Percentiles rank a stretch among this genome's conserved stretches.
Evolutionary conservation across 1,140 invertebrate species (phyloP).

Genomic region (Trialeurodes vaporariorum): DNA sequence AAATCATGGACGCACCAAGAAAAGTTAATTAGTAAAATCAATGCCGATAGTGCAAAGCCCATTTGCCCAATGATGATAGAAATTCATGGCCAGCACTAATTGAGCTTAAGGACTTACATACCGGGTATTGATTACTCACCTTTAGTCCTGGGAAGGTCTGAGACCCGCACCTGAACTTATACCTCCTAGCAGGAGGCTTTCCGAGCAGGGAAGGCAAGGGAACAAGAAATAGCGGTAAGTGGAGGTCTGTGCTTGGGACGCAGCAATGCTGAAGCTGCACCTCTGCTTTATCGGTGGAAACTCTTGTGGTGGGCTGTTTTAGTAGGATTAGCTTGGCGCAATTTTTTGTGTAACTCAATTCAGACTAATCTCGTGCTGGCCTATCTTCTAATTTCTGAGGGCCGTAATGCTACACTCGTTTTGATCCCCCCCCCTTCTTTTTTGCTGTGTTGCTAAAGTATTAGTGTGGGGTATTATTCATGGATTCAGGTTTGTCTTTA

Average conservation of each 20-base stretch:
- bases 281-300: conserved; percentile 36
- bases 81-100: conserved; percentile 34
- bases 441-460: too few relatives aligned
- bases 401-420: too few relatives aligned
- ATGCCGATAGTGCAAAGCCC: too few relatives aligned
- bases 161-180: conserved; percentile 34
- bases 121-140: conserved; percentile 40
- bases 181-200: conserved; percentile 41
- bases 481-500: too few relatives aligned
- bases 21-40: too few relatives aligned
- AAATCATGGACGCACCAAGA: too few relatives aligned
- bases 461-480: too few relatives aligned
- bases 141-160: conserved; percentile 44
- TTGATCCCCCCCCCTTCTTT: too few relatives aligned
- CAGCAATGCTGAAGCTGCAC: conserved; percentile 26
- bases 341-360: conserved; percentile 41
- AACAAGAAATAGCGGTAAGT: conserved; percentile 39
- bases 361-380: conserved; percentile 45
- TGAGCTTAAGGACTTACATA: conserved; percentile 42
- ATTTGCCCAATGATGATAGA: conserved; percentile 14
- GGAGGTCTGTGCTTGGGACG: conserved; percentile 25
- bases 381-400: conserved; percentile 21
- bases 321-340: conserved; percentile 44
- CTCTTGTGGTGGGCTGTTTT: conserved; percentile 41
- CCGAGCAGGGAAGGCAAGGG: conserved; percentile 39